Base-by-base conservation (phyloP, 1,140 invertebrate genomes). In the Aporrectodea caliginosa region DNA sequence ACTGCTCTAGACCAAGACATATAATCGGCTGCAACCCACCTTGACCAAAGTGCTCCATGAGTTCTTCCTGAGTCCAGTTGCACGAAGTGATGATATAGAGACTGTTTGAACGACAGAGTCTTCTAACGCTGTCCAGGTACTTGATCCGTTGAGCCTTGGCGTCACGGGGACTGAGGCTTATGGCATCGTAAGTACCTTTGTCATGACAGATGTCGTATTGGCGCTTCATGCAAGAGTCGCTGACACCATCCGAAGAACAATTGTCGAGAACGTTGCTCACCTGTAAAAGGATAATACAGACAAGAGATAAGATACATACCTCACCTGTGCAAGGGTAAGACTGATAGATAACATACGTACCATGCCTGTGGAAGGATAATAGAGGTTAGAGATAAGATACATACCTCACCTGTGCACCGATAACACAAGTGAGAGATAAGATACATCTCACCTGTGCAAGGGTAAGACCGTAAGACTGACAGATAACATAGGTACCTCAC, bases 161-260 rank as follows among this genome's bases (percentile, higher is more conserved):
- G 84, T 93, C 89, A 0, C 93, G 91, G 0, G 93, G 93, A 85
- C 91, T 92, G 2, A 98, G 88, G 85, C 94, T 93, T 69, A 98
- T 92, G 0, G 96, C 95, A 90, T 97, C 95, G 86, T 95, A 98
- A 0, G 96, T 98, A 0, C 96, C 95, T 89, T 98, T 97, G 86
- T 97, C 95, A 75, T 96, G 91, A 80, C 84, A 84, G 1, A 87
- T 74, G 77, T 85, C 82, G 80, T 85, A 88, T 74, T 83, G 73
- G 2, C 79, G 14, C 75, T 80, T 73, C 77, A 73, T 16, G 75
- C 75, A 58, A 29, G 79, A 75, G n/a, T n/a, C n/a, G 30, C 74
- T 80, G 34, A 78, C 73, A 27, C 78, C 76, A 27, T 82, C 82
- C 75, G 43, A 71, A 6, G 33, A 1, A 1, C 32, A 33, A 32